Percentiles rank a stretch among this genome's conserved stretches.
phyloP scores from a whole-genome alignment of 1,140 invertebrate species.

The Brachionus asplanchnoidis region DNA sequence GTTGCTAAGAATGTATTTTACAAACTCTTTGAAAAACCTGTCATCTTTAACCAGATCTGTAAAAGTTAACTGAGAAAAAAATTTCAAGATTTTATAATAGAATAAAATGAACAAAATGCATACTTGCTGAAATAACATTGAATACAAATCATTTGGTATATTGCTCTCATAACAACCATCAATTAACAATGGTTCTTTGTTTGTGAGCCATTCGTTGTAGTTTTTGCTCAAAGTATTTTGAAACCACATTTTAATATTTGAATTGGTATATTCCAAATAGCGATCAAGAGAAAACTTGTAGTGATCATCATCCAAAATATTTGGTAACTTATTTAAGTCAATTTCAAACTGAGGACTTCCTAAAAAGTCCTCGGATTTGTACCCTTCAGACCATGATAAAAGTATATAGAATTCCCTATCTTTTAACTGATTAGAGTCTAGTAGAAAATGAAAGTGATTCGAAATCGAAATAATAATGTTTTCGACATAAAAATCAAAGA shows the following conservation, averaged over 20 bases:
- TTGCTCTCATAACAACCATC: conserved; percentile 27
- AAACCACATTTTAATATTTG: not conserved
- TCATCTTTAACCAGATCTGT: not conserved
- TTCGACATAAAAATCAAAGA: conserved; percentile 6
- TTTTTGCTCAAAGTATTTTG: conserved; percentile 31
- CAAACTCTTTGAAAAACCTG: not conserved
- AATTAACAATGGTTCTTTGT: not conserved
- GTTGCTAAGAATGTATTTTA: not conserved
- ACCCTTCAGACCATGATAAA: not conserved
- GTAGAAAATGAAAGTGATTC: not conserved
- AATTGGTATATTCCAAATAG: not conserved
- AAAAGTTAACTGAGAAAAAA: not conserved
- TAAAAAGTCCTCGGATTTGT: conserved; percentile 23
- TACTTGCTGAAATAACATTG: conserved; percentile 16
- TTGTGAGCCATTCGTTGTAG: conserved; percentile 6
- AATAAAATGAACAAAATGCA: not conserved
- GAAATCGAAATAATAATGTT: not conserved
- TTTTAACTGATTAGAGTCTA: conserved; percentile 35
- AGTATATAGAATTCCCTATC: conserved; percentile 20
- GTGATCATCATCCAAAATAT: conserved; percentile 19
- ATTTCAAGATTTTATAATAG: not conserved
- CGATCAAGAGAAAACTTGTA: not conserved
- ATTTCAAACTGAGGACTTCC: not conserved
- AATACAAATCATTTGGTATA: conserved; percentile 24
- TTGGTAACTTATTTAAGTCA: not conserved